Conservation (phyloP, 2,888 invertebrate genomes). For the Thalpophila matura region DNA sequence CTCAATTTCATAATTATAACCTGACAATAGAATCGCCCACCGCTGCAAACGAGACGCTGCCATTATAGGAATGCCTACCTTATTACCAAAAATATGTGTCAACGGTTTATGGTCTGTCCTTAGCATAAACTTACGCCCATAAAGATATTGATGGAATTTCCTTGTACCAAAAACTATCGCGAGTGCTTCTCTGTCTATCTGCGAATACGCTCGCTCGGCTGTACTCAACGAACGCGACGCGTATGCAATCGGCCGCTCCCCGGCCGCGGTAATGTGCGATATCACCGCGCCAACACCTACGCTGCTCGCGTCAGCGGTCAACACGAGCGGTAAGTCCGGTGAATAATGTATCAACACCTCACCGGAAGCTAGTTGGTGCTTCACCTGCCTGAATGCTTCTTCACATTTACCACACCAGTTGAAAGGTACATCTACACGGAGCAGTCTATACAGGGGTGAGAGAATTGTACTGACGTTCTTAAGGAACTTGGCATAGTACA, state of each 20-base stretch:
- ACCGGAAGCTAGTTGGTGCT: constrained; percentile 23
- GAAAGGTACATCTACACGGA: constrained; percentile 30
- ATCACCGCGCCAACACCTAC: constrained; percentile 54
- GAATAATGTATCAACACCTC: constrained; percentile 52
- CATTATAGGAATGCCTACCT: constrained; percentile 21
- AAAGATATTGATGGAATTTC: constrained; percentile 30
- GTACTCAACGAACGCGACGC: constrained; percentile 22
- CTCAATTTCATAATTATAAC: constrained; percentile 10
- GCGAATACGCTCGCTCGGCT: constrained; percentile 15
- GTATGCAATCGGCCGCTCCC: constrained; percentile 34
- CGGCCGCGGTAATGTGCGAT: constrained; percentile 47
- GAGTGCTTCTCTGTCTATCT: constrained; percentile 32
- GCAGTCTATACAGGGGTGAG: constrained; percentile 21
- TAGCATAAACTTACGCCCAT: constrained; percentile 12
- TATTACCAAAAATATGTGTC: constrained; percentile 19
- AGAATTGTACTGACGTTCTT: constrained; percentile 27
- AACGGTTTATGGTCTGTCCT: constrained; percentile 32
- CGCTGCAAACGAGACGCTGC: constrained; percentile 18
- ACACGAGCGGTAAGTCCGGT: constrained; percentile 37
- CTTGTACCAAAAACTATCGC: constrained; percentile 24
- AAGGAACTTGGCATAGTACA: constrained; percentile 56
- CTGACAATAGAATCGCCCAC: constrained; percentile 3
- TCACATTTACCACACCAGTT: constrained; percentile 39
- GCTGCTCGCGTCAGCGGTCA: constrained; percentile 50
- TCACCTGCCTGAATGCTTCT: constrained; percentile 22